Base-by-base conservation (phyloP, 2,888 invertebrate genomes). In the Unio pictorum region DNA sequence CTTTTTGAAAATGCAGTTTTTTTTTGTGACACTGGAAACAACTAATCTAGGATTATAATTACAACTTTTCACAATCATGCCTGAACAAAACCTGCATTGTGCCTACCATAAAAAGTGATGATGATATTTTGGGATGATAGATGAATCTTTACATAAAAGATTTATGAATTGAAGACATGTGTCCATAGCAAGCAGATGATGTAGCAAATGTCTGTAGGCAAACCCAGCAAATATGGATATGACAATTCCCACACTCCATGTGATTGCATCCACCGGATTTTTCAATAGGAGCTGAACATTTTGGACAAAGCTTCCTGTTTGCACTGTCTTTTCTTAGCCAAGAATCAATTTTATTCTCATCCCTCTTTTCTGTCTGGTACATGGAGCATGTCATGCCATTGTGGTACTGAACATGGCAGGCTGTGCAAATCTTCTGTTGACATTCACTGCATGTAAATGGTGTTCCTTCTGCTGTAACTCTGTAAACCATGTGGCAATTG, bases 181-280 rank as follows among this genome's bases (percentile, higher is more conserved):
- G 88, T 11, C 75, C 80, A 66, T 87, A 87, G 59, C 85, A 86
- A 5, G 68, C 68, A 8, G 60, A 28, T 7, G 66, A 63, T 34
- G 66, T 56, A 3, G 6, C 11, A 63, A 81, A 87, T 11, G 68
- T 71, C 34, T 69, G 61, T 59, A 82, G 69, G 68, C 88, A 88
- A 1, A 75, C 45, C 87, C 88, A 88, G 68, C 88, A 88, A 45
- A 88, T 83, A 68, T 83, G 78, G 0, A 69, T 66, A 5, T 73
- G 72, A 76, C 87, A 88, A 8, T 64, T 64, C 17, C 15, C 26
- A 67, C 88, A 88, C 8, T 59, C 55, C 82, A 88, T 82, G 45
- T 84, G 84, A 55, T 86, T 78, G 74, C 87, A 88, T 1, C 88
- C 88, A 55, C 68, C 81, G 59, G 66, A 78, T 60, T 87, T 88